These are phyloP conservation scores for Cydia strobilella DNA, from an alignment of 1,140 invertebrate genomes.

Conservation along the genomic window DNA sequence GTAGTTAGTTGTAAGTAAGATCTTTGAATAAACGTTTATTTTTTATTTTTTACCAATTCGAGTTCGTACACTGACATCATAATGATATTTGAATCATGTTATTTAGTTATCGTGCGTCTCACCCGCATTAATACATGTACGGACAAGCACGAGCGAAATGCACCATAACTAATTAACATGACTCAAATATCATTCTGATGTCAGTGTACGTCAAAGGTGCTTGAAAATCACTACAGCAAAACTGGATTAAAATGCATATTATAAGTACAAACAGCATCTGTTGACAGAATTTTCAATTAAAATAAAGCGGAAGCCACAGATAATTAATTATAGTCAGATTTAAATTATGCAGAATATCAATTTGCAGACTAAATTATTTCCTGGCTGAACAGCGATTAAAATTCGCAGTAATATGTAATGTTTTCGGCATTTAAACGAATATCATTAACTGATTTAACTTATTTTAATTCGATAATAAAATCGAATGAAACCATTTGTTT, in stretches of 20 bases:
- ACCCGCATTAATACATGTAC: too few species aligned
- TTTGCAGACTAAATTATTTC: background rate
- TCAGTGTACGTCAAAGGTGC: too few species aligned
- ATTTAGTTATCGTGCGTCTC: too few species aligned
- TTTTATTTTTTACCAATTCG: too few species aligned
- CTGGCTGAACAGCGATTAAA: background rate
- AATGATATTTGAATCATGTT: too few species aligned
- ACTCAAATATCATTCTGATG: too few species aligned
- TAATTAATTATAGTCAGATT: slow-evolving; percentile 7
- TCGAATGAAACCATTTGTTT: background rate
- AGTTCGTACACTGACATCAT: too few species aligned
- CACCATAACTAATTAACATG: too few species aligned
- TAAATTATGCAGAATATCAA: slow-evolving; percentile 7
- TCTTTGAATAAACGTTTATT: too few species aligned
- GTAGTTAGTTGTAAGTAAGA: too few species aligned
- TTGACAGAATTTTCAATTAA: background rate
- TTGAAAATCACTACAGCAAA: background rate
- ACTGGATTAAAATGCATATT: background rate
- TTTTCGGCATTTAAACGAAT: background rate
- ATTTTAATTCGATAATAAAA: background rate
- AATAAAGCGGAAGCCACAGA: background rate
- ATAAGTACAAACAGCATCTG: background rate
- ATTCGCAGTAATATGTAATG: slow-evolving; percentile 1
- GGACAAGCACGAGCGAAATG: too few species aligned
- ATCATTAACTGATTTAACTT: background rate